phyloP scores from a whole-genome alignment of 35 echinoderm and acorn worm genomes.

The Ophiothrix spiculata region DNA sequence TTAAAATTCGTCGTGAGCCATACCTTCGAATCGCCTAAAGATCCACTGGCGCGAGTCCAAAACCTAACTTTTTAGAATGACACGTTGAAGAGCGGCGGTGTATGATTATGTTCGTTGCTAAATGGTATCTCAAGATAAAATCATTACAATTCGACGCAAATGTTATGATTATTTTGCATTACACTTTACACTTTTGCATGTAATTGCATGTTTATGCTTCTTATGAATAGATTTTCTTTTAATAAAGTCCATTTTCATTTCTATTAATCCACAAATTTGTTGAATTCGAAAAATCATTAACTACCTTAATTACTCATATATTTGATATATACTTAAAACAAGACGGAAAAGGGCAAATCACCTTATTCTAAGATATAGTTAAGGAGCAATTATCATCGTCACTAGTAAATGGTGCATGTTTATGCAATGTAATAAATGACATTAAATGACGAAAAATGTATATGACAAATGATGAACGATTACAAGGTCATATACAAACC shows the following conservation, averaged over 20 bases:
- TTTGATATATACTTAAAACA: too few species aligned
- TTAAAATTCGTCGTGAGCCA: background rate
- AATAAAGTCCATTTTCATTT: background rate
- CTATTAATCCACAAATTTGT: background rate
- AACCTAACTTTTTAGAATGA: background rate
- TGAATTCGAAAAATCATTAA: background rate
- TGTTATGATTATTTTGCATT: background rate
- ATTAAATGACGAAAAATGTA: background rate
- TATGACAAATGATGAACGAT: slow-evolving; percentile 7
- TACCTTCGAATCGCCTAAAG: background rate
- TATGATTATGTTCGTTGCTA: background rate
- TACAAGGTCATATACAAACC: background rate
- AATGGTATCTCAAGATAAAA: background rate
- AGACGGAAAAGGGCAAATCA: background rate
- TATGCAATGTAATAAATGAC: background rate
- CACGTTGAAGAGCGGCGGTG: background rate
- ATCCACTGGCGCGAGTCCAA: background rate
- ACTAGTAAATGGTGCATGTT: background rate
- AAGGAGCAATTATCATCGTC: background rate
- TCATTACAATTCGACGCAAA: background rate
- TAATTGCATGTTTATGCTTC: too few species aligned
- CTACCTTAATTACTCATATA: too few species aligned
- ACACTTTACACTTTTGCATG: too few species aligned
- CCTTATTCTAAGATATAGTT: background rate
- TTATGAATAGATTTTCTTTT: background rate